Evolutionary conservation across 2,797 vertebrate genomes (phyloP), one percentile per base, ranked within the genome.

Genomic region (Typhlichthys subterraneus): DNA sequence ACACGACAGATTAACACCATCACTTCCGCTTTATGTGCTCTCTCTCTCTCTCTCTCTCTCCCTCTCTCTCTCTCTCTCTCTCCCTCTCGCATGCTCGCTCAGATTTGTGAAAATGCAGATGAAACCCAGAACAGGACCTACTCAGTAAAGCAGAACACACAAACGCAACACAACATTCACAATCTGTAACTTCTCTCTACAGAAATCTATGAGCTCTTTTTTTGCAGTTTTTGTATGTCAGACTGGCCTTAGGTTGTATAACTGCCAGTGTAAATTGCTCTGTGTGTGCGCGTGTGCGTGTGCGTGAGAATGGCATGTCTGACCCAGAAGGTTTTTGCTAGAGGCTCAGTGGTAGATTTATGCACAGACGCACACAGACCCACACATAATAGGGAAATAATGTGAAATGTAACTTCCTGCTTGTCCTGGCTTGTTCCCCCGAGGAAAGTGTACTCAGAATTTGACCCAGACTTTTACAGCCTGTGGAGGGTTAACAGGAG

Each of bases 291-390:
- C 76, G 72, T 85, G 23, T 5, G 33, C 73, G 70, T 75, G 60
- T 5, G 33, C 73, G 70, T 75, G 60, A 61, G 70, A 78, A 76
- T 80, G 77, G 72, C 72, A 53, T 76, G 79, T 86, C 78, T 90
- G 86, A 89, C 86, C 87, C 78, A 91, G 84, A 88, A 88, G 84
- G 52, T 56, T 67, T 78, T 87, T 68, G 81, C 88, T 80, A 23
- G 72, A 75, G 85, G 85, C 83, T 64, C 17, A 59, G 69, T 80
- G 72, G 73, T 68, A 53, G 54, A 71, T 67, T 74, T 69, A 81
- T 76, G 72, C 59, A 78, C 67, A 14, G 52, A 74, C 63, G 69
- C 61, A 63, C 55, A 70, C 49, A 14, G 52, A 74, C 63, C 70
- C 61, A 63, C 55, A 70, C 49, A 65, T 59, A 67, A 49, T 31